Evolutionary conservation across 2,888 invertebrate species (phyloP).

Genomic region (Deilephila porcellus): DNA sequence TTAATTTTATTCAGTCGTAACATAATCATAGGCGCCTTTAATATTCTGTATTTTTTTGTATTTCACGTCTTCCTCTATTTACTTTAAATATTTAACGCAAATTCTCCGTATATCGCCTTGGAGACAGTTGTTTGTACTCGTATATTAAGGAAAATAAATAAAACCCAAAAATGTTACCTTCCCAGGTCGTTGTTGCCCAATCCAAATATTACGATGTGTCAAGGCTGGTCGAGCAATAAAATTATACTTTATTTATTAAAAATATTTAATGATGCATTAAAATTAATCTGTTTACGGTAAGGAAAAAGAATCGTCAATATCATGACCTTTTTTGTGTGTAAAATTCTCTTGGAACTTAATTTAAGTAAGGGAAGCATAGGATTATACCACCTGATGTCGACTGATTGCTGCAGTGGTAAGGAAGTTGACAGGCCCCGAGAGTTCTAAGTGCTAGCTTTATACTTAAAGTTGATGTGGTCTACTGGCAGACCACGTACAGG

Average conservation of each 20-base stretch:
- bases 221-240: slow-evolving; percentile 40
- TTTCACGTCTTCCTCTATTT: slow-evolving; percentile 5
- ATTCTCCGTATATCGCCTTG: slow-evolving; percentile 6
- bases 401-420: no score
- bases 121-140: slow-evolving; percentile 10
- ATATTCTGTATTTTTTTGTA: no score
- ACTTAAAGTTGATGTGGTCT: no score
- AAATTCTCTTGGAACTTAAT: no score
- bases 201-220: slow-evolving; percentile 45
- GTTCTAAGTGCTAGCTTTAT: no score
- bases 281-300: slow-evolving; percentile 10
- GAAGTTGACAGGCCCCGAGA: no score
- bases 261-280: slow-evolving; percentile 26
- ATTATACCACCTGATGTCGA: no score
- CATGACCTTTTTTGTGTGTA: no score
- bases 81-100: slow-evolving; percentile 11
- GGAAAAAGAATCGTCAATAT: neutral
- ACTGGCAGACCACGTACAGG: no score
- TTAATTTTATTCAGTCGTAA: no score
- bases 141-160: slow-evolving; percentile 45
- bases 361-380: no score
- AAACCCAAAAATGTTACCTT: slow-evolving; percentile 52
- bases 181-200: slow-evolving; percentile 44
- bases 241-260: slow-evolving; percentile 15
- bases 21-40: no score